These are phyloP conservation scores for Drosophila atroscutellata DNA, from an alignment of 2,888 invertebrate species.

Conservation along the genomic window DNA sequence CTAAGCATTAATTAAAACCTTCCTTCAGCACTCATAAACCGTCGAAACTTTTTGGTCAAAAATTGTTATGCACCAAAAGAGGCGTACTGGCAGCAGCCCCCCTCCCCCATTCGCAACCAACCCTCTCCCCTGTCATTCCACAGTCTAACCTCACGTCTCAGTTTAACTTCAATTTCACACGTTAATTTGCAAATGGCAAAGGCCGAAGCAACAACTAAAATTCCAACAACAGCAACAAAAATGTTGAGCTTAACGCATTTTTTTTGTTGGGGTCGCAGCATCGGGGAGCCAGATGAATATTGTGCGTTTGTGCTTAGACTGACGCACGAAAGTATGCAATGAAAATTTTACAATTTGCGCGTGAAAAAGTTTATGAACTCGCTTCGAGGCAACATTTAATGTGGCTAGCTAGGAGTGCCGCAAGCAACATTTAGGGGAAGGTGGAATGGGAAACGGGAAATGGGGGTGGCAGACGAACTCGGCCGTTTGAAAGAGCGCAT, in stretches of 20 bases:
- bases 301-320: conserved; percentile 46
- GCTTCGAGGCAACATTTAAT: conserved; percentile 66
- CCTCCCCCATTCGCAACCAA: not conserved
- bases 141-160: conserved; percentile 7
- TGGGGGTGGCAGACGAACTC: conserved; percentile 1
- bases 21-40: conserved; percentile 44
- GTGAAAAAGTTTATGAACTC: conserved; percentile 70
- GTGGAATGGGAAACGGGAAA: not conserved
- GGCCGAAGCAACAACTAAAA: conserved; percentile 27
- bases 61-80: conserved; percentile 31
- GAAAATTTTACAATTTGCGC: conserved; percentile 75
- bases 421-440: not conserved
- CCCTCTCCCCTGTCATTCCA: not conserved
- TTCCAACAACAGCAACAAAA: conserved; percentile 11
- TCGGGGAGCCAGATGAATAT: conserved; percentile 17
- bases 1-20: conserved; percentile 64
- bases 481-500: conserved; percentile 17
- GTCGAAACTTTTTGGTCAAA: conserved; percentile 40
- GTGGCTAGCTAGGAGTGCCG: conserved; percentile 14
- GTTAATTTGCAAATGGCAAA: conserved; percentile 66
- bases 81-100: not conserved
- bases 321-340: conserved; percentile 70
- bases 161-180: conserved; percentile 62
- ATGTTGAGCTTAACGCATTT: conserved; percentile 42
- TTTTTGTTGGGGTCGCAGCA: not conserved